Evolutionary conservation across 2,797 vertebrate genomes (phyloP).

Genomic region (Psittacula echo): DNA sequence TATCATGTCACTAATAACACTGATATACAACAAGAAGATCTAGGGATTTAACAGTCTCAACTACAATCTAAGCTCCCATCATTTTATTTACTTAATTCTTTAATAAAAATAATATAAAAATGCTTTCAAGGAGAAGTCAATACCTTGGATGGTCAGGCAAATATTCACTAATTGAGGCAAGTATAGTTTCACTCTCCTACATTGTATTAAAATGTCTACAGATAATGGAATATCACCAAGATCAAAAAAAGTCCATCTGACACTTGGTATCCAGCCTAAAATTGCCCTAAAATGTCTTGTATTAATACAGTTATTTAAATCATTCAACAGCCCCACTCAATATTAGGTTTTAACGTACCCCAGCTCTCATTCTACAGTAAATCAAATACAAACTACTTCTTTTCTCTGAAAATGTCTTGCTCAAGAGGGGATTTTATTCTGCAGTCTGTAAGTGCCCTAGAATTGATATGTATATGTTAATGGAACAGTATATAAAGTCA

Average conservation of each 20-base stretch:
- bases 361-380: slow-evolving; percentile 7
- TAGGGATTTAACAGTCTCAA: neutral
- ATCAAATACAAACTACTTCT: neutral
- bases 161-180: neutral
- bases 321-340: neutral
- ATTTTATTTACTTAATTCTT: neutral
- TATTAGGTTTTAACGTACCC: neutral
- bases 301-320: slow-evolving; percentile 1
- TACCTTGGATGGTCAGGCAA: neutral
- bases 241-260: neutral
- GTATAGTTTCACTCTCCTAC: neutral
- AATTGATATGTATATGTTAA: slow-evolving; percentile 58
- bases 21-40: neutral
- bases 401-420: neutral
- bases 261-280: neutral
- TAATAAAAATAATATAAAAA: neutral
- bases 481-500: slow-evolving; percentile 69
- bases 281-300: neutral
- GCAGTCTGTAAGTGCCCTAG: slow-evolving; percentile 41
- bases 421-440: slow-evolving; percentile 29
- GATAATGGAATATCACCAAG: neutral
- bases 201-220: neutral
- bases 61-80: neutral
- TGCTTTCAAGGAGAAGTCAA: neutral
- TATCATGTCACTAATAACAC: neutral